Conservation (phyloP, 2,888 invertebrate species). For the Latrodectus hesperus region DNA sequence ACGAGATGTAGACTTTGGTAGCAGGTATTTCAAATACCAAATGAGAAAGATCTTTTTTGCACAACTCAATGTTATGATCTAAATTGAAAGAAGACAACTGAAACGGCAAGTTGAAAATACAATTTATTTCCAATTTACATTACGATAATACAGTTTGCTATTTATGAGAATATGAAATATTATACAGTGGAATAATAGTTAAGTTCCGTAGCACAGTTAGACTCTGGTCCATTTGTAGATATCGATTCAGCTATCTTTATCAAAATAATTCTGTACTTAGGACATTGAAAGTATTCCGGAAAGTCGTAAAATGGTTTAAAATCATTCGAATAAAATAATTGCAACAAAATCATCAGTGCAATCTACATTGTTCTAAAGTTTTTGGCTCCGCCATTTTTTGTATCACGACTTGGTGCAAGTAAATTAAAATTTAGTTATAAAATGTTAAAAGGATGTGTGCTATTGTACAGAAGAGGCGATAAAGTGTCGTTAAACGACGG, state of each 20-base stretch:
- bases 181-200: constrained; percentile 13
- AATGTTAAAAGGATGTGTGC: background rate
- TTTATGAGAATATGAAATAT: constrained; percentile 42
- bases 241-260: constrained; percentile 27
- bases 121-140: constrained; percentile 60
- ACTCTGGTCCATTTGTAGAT: constrained; percentile 37
- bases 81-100: background rate
- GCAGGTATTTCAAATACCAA: too few species aligned
- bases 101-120: constrained; percentile 57
- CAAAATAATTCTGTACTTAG: constrained; percentile 29
- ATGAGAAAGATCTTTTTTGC: too few species aligned
- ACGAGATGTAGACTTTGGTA: too few species aligned
- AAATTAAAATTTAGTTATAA: constrained; percentile 1
- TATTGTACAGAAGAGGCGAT: background rate
- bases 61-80: too few species aligned
- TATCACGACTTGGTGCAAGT: constrained; percentile 2
- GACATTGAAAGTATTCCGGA: constrained; percentile 1
- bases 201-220: constrained; percentile 16
- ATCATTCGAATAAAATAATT: background rate
- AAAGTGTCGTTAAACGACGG: constrained; percentile 20
- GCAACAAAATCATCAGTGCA: background rate
- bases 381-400: constrained; percentile 19
- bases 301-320: background rate
- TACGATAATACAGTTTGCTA: constrained; percentile 9
- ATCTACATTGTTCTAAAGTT: background rate